Conservation (phyloP, 23 tunicate species). For the Aplidium turbinatum region DNA sequence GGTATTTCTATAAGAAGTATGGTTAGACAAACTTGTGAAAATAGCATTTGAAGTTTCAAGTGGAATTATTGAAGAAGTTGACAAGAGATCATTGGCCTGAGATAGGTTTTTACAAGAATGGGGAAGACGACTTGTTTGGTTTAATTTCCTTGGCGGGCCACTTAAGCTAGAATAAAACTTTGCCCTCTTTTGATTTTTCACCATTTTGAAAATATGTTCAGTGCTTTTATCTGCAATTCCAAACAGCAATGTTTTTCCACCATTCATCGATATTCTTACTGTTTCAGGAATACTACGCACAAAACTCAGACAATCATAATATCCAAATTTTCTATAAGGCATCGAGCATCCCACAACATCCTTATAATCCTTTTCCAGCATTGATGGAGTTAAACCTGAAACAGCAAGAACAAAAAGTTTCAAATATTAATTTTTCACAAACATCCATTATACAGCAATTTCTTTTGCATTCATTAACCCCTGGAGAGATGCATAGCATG, state of each 20-base stretch:
- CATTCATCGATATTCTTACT: not conserved
- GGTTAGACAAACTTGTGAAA: no score
- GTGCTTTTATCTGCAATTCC: constrained; percentile 78
- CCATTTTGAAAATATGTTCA: constrained; percentile 63
- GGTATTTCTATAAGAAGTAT: no score
- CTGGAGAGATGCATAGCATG: no score
- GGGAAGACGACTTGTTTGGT: no score
- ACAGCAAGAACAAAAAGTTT: no score
- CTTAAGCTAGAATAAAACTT: constrained; percentile 25
- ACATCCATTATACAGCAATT: no score
- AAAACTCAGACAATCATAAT: constrained; percentile 32
- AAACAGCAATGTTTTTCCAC: constrained; percentile 20
- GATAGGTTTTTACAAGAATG: no score
- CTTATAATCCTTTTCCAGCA: constrained; percentile 74
- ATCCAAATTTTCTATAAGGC: constrained; percentile 67
- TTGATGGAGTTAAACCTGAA: constrained; percentile 61
- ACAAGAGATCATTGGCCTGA: no score
- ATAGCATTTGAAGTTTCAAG: no score
- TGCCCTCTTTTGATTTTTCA: constrained; percentile 53
- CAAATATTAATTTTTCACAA: no score
- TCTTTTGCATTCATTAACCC: no score
- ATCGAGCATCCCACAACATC: constrained; percentile 18
- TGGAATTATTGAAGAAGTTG: no score
- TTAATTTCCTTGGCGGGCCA: not conserved
- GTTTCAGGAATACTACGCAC: constrained; percentile 30